Evolutionary conservation across 2,113 vertebrate species (phyloP).

Genomic region (Thinocorus orbignyianus): DNA sequence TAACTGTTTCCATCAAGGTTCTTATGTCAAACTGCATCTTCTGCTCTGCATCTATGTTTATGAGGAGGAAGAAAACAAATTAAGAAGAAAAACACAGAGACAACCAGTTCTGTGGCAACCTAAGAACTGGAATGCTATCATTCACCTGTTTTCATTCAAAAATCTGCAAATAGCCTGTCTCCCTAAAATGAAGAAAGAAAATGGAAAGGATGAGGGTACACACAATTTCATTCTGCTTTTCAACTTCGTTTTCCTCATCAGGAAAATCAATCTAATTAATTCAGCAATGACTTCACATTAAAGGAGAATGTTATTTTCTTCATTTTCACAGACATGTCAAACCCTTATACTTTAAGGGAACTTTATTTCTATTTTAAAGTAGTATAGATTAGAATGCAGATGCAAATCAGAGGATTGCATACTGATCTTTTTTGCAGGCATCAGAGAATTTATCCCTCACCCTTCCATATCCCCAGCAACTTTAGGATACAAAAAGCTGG

Average conservation of each 20-base stretch:
- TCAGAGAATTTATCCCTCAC: background rate
- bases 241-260: background rate
- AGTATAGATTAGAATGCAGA: background rate
- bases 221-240: background rate
- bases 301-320: background rate
- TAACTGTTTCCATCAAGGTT: background rate
- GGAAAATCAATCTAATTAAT: background rate
- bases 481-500: constrained; percentile 1
- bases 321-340: constrained; percentile 26
- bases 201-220: background rate
- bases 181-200: background rate
- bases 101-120: background rate
- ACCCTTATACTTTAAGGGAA: background rate
- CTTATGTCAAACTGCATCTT: constrained; percentile 12
- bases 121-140: background rate
- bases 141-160: background rate
- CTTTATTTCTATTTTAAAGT: background rate
- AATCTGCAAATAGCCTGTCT: background rate
- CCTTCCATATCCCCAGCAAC: background rate
- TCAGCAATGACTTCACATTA: background rate
- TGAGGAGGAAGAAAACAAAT: background rate
- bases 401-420: background rate
- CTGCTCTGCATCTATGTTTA: background rate
- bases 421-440: background rate
- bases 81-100: background rate